Evolutionary conservation across 2,797 vertebrate genomes (phyloP), one percentile per base, ranked within the genome.

Genomic region (Scolopax bukidnonensis): DNA sequence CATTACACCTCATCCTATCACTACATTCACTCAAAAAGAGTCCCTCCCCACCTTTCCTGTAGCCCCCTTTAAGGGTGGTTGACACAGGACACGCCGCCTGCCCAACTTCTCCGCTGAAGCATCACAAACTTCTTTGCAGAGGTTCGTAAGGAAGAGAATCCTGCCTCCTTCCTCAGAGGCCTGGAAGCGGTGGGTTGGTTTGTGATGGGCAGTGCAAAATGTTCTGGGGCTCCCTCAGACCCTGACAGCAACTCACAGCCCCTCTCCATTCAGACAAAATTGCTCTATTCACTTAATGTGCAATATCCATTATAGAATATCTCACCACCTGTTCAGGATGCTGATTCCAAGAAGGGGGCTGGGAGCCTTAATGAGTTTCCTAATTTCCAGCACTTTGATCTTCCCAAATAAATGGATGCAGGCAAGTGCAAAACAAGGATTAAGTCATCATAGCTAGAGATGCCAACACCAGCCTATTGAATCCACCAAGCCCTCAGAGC

Each of bases 51-150:
- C 19, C 60, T 20, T 5, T 64, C 40, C 40, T 32, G 40, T 7
- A 41, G 25, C 38, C 60, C 38, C 27, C 28, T 16, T 20, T 43
- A 32, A 64, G 61, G 40, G 5, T 32, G 61, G 1, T 0, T 28
- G 45, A 5, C 2, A 7, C 41, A 15, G 73, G 47, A 48, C 41
- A 4, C 1, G 1, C 3, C 11, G 1, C 0, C 0, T 3, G 24
- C 23, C 23, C 30, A 6, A 53, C 56, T 10, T 12, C 6, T 0
- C 0, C 5, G 45, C 56, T 16, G 20, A 28, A 11, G 17, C 33
- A 40, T 10, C 56, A 36, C 33, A 3, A 28, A 12, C 10, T 20
- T 21, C 27, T 38, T 16, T 16, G 36, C 61, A 54, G 48, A 38
- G 16, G 4, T 11, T 67, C 1, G 0, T 14, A 16, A 60, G 28